Base-by-base conservation (phyloP, 2,797 vertebrate species). In the Enoplosus armatus region DNA sequence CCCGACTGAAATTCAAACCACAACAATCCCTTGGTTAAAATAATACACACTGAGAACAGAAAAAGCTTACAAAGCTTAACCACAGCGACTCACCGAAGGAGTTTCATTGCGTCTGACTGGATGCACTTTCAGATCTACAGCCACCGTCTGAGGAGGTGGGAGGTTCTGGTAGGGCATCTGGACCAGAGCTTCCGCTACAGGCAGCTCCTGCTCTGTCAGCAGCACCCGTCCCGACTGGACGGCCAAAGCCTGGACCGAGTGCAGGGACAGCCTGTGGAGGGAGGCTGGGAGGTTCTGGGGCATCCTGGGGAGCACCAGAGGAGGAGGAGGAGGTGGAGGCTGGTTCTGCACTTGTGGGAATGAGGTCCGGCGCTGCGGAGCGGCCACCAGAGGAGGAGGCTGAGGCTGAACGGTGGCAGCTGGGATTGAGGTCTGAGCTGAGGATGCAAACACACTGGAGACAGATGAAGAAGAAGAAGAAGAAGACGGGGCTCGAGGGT, bases 51-150 rank as follows among this genome's bases (percentile, higher is more conserved):
- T 29, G 31, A 29, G 6, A 63, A 45, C 22, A 35, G 6, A 0
- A 22, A 37, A 20, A 2, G 8, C 29, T 11, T 50, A 15, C 2
- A 56, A 35, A 62, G 22, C 26, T 35, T 4, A 12, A 64, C 0
- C 5, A 31, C 0, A 3, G 18, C 2, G 22, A 85, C 92, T 93
- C 83, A 98, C 97, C 92, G 94, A 89, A 63, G 94, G 94, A 39
- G 93, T 87, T 83, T 96, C 95, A 68, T 89, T 92, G 3, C 92
- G 93, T 86, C 95, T 93, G 0, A 94, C 86, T 0, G 96, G 93
- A 58, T 98, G 97, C 65, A 99, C 94, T 90, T 98, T 98, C 35
- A 99, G 95, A 83, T 98, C 97, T 10, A 98, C 96, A 22, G 97
- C 97, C 65, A 97, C 96, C 0, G 97, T 98, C 91, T 98, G 97